Evolutionary conservation across 2,888 invertebrate genomes (phyloP).

Genomic region (Cryptosula pallasiana): DNA sequence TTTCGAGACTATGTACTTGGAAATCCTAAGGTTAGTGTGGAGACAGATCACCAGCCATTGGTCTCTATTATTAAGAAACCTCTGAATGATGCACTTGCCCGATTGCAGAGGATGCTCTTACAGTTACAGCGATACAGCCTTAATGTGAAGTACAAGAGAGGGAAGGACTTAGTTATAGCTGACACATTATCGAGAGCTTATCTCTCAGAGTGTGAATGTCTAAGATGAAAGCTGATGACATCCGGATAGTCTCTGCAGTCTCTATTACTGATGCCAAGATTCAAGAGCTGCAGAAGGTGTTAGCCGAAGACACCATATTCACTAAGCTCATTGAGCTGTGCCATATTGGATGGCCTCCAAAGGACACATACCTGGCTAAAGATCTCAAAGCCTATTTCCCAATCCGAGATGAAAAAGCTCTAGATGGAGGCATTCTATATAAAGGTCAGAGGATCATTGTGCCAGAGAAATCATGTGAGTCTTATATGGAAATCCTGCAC

Average conservation of each 20-base stretch:
- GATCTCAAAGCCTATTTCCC: background rate
- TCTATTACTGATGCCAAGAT: background rate
- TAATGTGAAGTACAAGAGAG: background rate
- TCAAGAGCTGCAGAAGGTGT: background rate
- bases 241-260: background rate
- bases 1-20: slow-evolving; percentile 32
- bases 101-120: background rate
- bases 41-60: slow-evolving; percentile 32
- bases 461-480: background rate
- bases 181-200: background rate
- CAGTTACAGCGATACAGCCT: background rate
- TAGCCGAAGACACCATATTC: background rate
- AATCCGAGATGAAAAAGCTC: background rate
- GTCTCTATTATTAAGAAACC: slow-evolving; percentile 26
- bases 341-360: background rate
- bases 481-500: background rate
- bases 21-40: slow-evolving; percentile 26
- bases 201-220: background rate
- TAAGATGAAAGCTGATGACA: background rate
- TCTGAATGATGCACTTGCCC: background rate
- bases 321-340: background rate
- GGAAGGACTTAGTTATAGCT: background rate
- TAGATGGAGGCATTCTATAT: background rate
- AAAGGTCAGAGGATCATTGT: background rate
- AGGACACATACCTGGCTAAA: background rate